Conservation (phyloP, 2,113 vertebrate species). For the Boleophthalmus pectinirostris region DNA sequence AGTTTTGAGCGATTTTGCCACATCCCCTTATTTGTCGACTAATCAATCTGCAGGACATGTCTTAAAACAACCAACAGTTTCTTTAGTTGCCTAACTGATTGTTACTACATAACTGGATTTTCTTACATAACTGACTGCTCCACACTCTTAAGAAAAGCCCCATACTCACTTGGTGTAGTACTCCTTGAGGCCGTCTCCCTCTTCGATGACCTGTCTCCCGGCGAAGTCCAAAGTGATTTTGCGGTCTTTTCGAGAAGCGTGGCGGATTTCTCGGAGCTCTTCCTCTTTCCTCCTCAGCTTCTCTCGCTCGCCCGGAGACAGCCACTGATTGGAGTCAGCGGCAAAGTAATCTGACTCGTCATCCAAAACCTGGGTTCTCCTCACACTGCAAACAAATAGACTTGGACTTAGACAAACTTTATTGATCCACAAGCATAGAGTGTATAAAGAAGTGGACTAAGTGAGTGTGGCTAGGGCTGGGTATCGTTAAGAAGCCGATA, state of each 20-base stretch:
- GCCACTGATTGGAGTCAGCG: constrained; percentile 94
- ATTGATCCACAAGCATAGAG: no score
- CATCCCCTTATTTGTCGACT: no score
- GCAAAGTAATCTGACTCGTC: constrained; percentile 97
- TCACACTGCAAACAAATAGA: constrained; percentile 74
- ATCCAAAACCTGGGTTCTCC: constrained; percentile 93
- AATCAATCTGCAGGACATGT: no score
- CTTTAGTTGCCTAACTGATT: no score
- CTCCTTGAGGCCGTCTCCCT: constrained; percentile 78
- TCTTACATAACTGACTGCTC: no score
- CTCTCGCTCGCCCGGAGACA: constrained; percentile 87
- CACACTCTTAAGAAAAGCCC: not conserved
- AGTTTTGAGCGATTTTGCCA: no score
- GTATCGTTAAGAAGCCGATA: no score
- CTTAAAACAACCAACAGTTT: no score
- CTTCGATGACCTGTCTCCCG: constrained; percentile 88
- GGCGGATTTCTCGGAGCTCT: constrained; percentile 88
- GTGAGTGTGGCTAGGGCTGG: no score
- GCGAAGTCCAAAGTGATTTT: constrained; percentile 95
- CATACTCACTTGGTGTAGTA: constrained; percentile 87
- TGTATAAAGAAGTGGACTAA: no score
- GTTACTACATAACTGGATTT: no score
- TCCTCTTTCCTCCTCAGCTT: constrained; percentile 84
- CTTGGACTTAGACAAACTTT: not conserved
- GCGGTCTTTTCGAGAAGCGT: constrained; percentile 84